Conservation (phyloP, 2,888 invertebrate species). For the Syritta pipiens region DNA sequence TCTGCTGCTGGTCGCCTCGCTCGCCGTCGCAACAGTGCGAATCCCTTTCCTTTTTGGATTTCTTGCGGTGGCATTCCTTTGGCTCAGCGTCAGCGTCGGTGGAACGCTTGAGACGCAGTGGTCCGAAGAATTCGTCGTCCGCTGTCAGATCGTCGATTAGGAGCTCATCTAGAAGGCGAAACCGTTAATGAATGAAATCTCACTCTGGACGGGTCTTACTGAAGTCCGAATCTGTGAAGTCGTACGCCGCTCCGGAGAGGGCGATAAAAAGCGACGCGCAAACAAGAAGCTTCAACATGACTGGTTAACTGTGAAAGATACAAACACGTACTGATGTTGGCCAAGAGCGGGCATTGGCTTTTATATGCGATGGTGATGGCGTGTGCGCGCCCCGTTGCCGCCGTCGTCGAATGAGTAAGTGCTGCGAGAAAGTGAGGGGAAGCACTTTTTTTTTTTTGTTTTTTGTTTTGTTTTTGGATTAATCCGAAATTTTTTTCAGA, state of each 20-base stretch:
- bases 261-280: constrained; percentile 41
- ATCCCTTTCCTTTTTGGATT: constrained; percentile 55
- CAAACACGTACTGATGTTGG: constrained; percentile 34
- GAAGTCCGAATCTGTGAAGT: constrained; percentile 71
- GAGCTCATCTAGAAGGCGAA: constrained; percentile 70
- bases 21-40: constrained; percentile 70
- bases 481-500: no score
- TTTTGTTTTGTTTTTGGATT: no score
- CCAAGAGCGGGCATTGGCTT: constrained; percentile 24
- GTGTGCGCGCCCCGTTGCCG: no score
- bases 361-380: no score
- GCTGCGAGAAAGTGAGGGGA: no score
- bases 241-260: constrained; percentile 68
- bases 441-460: no score
- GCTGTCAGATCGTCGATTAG: constrained; percentile 67
- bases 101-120: constrained; percentile 57
- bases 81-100: constrained; percentile 18
- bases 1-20: constrained; percentile 48
- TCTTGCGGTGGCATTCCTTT: constrained; percentile 49
- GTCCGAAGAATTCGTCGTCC: constrained; percentile 34
- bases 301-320: constrained; percentile 8
- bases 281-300: constrained; percentile 69
- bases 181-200: neutral
- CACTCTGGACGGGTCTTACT: no score
- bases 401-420: no score